Percentiles rank a stretch among this genome's conserved stretches.
Evolutionary conservation across 2,113 vertebrate species (phyloP).

Genomic region (Peromyscus maniculatus): DNA sequence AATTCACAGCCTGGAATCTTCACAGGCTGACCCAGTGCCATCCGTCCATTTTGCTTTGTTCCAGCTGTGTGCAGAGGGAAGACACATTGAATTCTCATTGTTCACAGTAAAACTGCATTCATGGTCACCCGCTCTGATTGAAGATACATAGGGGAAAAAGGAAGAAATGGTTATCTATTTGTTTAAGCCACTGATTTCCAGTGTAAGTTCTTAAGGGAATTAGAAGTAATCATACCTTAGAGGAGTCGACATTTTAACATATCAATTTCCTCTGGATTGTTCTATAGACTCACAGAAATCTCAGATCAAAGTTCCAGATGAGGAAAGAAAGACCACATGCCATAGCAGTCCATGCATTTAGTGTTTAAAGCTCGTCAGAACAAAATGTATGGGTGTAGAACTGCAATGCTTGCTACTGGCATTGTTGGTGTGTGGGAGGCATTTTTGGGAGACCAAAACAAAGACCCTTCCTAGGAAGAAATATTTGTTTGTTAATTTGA

Average conservation of each 20-base stretch:
- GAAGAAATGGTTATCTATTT: background rate
- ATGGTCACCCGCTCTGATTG: background rate
- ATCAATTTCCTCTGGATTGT: background rate
- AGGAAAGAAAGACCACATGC: rapidly evolving
- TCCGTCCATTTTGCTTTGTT: background rate
- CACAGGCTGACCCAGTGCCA: background rate
- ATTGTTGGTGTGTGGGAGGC: background rate
- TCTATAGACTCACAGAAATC: background rate
- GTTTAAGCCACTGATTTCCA: background rate
- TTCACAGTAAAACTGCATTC: background rate
- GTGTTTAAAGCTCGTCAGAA: background rate
- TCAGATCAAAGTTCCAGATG: background rate
- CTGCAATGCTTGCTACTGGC: background rate
- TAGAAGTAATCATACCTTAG: background rate
- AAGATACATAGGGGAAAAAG: background rate
- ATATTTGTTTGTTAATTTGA: background rate
- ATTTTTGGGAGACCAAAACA: background rate
- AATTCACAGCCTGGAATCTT: background rate
- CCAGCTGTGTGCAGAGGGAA: background rate
- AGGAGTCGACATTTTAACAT: background rate
- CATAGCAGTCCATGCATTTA: background rate
- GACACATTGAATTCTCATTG: no score
- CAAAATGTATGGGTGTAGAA: background rate
- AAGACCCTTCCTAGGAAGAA: background rate
- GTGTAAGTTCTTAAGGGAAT: background rate